Percentiles rank a stretch among this genome's conserved stretches.
phyloP scores from a whole-genome alignment of 2,797 vertebrate species.

The Tarsius wallacei region DNA sequence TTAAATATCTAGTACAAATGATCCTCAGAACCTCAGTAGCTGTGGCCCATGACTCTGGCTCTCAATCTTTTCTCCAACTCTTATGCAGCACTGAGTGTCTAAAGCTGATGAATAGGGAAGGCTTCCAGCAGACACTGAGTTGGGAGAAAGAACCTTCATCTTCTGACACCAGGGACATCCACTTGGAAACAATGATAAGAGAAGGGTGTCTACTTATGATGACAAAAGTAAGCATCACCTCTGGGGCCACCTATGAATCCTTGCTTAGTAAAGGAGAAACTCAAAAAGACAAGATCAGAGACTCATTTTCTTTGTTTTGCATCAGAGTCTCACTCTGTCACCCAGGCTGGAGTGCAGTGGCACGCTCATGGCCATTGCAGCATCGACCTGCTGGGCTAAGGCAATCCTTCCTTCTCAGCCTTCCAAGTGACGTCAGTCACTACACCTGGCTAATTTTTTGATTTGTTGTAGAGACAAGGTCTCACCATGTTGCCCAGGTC shows the following conservation, averaged over 20 bases:
- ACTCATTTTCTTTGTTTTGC: not conserved
- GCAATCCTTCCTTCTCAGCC: too few relatives aligned
- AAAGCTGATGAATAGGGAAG: not conserved
- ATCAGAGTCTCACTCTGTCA: too few relatives aligned
- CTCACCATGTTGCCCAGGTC: too few relatives aligned
- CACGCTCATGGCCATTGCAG: too few relatives aligned
- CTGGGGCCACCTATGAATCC: not conserved
- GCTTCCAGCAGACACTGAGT: not conserved
- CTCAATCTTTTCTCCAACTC: not conserved
- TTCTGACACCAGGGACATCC: not conserved
- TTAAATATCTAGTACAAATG: conserved; percentile 38
- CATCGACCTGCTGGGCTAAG: too few relatives aligned
- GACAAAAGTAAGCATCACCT: not conserved
- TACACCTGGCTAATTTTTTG: too few relatives aligned
- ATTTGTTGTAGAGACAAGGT: too few relatives aligned
- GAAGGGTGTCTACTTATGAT: not conserved
- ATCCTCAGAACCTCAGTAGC: not conserved
- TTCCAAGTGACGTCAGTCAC: too few relatives aligned
- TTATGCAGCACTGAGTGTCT: not conserved
- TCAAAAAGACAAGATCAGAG: conserved; percentile 7
- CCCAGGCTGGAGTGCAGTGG: too few relatives aligned
- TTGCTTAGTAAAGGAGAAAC: not conserved
- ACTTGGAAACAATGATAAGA: not conserved
- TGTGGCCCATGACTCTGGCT: not conserved
- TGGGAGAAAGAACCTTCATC: not conserved